Evolutionary conservation across 2,113 vertebrate genomes (phyloP).

Genomic region (Euleptes europaea): DNA sequence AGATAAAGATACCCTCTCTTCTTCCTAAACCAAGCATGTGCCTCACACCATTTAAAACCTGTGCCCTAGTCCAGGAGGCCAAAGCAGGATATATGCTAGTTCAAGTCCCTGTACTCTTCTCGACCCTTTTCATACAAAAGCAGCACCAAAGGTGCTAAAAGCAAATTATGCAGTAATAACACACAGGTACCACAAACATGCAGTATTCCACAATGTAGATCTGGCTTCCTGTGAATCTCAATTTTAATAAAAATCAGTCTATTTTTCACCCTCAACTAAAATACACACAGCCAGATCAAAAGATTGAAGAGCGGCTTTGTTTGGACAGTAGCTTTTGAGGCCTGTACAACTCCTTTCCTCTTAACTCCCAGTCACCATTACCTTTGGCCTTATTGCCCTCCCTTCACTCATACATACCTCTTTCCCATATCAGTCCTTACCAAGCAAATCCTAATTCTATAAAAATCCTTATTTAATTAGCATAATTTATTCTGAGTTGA

Average conservation of each 20-base stretch:
- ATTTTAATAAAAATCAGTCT: neutral
- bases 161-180: neutral
- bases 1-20: neutral
- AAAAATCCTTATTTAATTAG: neutral
- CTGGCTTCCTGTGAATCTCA: neutral
- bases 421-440: neutral
- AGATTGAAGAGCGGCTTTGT: neutral
- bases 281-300: neutral
- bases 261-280: neutral
- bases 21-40: neutral
- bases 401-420: neutral
- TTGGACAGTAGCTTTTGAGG: neutral
- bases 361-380: neutral
- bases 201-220: neutral
- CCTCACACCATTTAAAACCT: constrained; percentile 8
- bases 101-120: too few relatives aligned
- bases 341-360: neutral
- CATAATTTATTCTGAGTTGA: neutral
- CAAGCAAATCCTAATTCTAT: neutral
- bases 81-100: neutral
- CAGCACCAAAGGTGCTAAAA: neutral
- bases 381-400: neutral
- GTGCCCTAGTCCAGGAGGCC: neutral
- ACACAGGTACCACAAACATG: neutral
- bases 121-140: neutral